Evolutionary conservation across 2,113 vertebrate genomes (phyloP), one percentile per base, ranked within the genome.

Genomic region (Rhinoderma darwinii): DNA sequence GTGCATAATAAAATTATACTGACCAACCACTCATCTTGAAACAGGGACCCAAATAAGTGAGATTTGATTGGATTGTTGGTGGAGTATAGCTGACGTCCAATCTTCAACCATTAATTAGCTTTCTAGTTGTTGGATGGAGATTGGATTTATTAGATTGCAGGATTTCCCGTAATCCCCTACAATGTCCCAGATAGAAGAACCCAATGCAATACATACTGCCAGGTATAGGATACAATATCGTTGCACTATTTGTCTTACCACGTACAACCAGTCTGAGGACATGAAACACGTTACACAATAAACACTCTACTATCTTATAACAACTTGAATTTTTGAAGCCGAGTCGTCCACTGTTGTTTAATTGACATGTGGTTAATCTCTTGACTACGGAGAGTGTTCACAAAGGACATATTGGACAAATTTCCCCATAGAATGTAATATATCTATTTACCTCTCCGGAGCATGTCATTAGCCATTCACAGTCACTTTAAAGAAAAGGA

Each of bases 401-500:
- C 32, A 54, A 74, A 83, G n/a, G 43, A 72, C 17, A 18, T 47
- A 30, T 68, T 83, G 86, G 51, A 75, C 18, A 83, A 50, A 70
- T 82, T 72, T 87, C 63, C 37, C 75, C 75, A 44, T 51, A 39
- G 63, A 59, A 83, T 61, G 59, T 11, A 41, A n/a, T 47, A 18
- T 84, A 79, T 72, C 22, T 74, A 39, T 27, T 70, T 15, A 18
- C 77, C 73, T 85, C 90, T 68, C 72, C 88, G 1, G 9, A 0
- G 0, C 83, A 80, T 83, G 86, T 54, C 89, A 83, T 80, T 0
- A 15, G 82, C 74, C 68, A 66, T 84, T 86, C 80, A 81, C 66
- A 86, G 87, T 43, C 84, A 82, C 73, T 51, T 14, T 20, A 66
- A 61, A 70, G 72, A 89, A 89, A 89, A 68, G 63, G 22, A 87